These are phyloP conservation scores for Isichthys henryi DNA, from an alignment of 2,113 vertebrate genomes.

Conservation along the genomic window DNA sequence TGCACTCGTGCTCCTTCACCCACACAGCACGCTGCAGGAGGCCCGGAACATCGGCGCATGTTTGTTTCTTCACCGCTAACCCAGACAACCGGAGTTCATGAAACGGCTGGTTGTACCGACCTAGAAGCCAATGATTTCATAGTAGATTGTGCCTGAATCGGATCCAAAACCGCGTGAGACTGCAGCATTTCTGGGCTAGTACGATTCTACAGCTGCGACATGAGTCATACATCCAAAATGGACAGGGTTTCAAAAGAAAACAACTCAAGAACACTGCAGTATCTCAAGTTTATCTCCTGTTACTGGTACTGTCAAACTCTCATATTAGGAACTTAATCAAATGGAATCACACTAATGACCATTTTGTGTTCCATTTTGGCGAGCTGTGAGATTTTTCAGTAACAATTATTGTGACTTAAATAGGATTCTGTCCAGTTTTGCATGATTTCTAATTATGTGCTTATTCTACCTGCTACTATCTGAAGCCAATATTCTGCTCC, in stretches of 20 bases:
- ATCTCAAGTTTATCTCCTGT: background rate
- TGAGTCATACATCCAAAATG: constrained; percentile 12
- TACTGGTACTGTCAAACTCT: background rate
- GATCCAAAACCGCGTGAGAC: background rate
- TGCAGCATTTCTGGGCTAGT: background rate
- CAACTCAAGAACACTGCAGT: background rate
- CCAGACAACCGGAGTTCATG: constrained; percentile 4
- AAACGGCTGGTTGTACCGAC: background rate
- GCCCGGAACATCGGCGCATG: background rate
- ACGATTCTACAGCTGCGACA: background rate
- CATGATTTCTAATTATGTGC: background rate
- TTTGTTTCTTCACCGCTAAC: background rate
- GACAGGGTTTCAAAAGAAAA: background rate
- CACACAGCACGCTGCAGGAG: background rate
- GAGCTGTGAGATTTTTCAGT: background rate
- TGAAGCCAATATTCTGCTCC: background rate
- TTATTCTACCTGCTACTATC: background rate
- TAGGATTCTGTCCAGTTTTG: background rate
- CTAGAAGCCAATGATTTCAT: background rate
- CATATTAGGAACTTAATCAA: background rate
- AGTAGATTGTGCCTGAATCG: background rate
- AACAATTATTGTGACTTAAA: background rate
- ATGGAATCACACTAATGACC: background rate
- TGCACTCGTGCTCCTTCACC: background rate
- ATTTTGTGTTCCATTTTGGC: background rate